These are phyloP conservation scores for Amblyjoppa proteus DNA, from an alignment of 2,888 invertebrate species.

Conservation along the genomic window DNA sequence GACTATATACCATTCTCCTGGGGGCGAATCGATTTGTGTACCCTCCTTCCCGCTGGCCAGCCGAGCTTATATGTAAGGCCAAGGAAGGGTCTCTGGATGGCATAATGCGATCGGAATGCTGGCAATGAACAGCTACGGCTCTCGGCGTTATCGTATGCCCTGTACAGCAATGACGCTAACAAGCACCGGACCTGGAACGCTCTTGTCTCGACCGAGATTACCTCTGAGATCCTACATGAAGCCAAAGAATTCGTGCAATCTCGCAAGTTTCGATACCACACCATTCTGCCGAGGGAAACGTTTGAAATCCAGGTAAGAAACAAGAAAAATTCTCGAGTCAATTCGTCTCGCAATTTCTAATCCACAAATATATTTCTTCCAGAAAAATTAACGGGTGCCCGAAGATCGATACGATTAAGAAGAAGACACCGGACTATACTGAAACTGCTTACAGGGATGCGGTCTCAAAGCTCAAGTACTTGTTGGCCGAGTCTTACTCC, in stretches of 20 bases:
- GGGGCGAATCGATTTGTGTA: conserved; percentile 55
- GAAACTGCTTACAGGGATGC: conserved; percentile 94
- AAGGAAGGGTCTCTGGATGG: conserved; percentile 59
- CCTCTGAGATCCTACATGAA: conserved; percentile 69
- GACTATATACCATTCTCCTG: conserved; percentile 40
- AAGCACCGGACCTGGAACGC: conserved; percentile 58
- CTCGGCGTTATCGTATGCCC: conserved; percentile 72
- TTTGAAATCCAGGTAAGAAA: conserved; percentile 77
- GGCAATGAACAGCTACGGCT: conserved; percentile 72
- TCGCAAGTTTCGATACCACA: conserved; percentile 70
- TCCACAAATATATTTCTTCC: conserved; percentile 50
- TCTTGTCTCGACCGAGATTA: conserved; percentile 71
- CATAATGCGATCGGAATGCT: conserved; percentile 77
- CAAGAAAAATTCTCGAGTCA: neutral
- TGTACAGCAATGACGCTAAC: conserved; percentile 69
- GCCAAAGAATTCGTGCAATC: conserved; percentile 68
- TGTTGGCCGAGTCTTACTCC: conserved; percentile 91
- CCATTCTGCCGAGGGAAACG: conserved; percentile 74
- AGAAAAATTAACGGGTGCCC: conserved; percentile 81
- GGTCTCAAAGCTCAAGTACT: conserved; percentile 91
- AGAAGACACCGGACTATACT: conserved; percentile 91
- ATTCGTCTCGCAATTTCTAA: neutral
- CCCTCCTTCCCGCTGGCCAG: conserved; percentile 69
- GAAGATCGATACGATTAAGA: conserved; percentile 86
- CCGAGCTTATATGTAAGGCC: conserved; percentile 70